Conservation (phyloP, 2,888 invertebrate species). For the Dryomyza anilis region DNA sequence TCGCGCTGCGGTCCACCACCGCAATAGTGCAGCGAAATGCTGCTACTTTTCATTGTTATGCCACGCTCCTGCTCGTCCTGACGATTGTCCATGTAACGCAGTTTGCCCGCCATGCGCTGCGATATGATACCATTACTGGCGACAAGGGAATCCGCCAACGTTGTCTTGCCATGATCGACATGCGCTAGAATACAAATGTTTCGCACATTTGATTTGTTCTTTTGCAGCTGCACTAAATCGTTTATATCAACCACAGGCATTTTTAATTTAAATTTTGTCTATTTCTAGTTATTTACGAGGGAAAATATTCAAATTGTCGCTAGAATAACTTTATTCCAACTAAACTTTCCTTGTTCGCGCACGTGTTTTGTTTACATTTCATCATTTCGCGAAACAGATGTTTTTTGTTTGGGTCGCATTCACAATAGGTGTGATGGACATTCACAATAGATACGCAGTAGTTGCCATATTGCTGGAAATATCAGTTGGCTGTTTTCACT, state of each 20-base stretch:
- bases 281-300: neutral
- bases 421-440: no score
- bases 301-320: neutral
- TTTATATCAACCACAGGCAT: conserved; percentile 53
- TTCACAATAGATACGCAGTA: no score
- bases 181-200: conserved; percentile 98
- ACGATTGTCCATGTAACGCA: conserved; percentile 92
- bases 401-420: neutral
- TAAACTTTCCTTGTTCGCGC: no score
- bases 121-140: conserved; percentile 96
- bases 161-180: conserved; percentile 98
- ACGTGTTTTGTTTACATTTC: conserved; percentile 39
- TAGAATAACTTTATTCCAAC: neutral
- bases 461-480: no score
- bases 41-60: conserved; percentile 99
- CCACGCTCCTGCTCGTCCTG: conserved; percentile 96
- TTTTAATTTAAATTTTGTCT: conserved; percentile 13
- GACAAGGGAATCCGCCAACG: conserved; percentile 89
- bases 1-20: conserved; percentile 60
- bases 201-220: conserved; percentile 72
- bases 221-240: conserved; percentile 68
- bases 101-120: conserved; percentile 84
- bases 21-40: conserved; percentile 81
- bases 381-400: conserved; percentile 25
- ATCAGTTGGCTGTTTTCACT: no score